A percentile compares a stretch with the other conserved stretches of the same genome.
phyloP scores from a whole-genome alignment of 2,888 invertebrate species.

The Meta bourneti region DNA sequence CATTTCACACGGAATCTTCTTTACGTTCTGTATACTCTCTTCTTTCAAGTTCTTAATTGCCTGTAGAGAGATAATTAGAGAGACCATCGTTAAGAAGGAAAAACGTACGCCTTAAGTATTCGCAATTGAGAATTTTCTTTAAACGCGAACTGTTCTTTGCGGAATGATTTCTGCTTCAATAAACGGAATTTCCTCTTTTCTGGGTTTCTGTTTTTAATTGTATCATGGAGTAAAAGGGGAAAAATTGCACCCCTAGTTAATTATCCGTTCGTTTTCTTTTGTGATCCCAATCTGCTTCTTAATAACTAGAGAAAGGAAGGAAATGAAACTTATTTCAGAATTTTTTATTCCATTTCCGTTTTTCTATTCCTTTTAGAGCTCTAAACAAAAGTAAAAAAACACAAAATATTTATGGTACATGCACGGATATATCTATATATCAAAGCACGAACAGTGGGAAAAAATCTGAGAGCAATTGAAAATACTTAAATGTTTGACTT shows the following conservation, averaged over 20 bases:
- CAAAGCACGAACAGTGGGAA: not conserved
- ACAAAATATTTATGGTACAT: not conserved
- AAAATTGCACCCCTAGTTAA: not conserved
- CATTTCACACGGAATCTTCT: slow-evolving; percentile 61
- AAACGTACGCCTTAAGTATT: slow-evolving; percentile 26
- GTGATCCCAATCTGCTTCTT: not conserved
- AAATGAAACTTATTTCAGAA: not conserved
- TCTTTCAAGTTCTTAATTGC: slow-evolving; percentile 65
- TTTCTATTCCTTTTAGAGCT: not conserved
- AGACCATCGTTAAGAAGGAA: slow-evolving; percentile 16
- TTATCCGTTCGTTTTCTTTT: not conserved
- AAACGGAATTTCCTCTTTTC: slow-evolving; percentile 30
- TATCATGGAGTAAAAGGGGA: not conserved
- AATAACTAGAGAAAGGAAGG: not conserved
- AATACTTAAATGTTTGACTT: not conserved
- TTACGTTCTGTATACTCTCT: slow-evolving; percentile 37
- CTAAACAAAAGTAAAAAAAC: not conserved
- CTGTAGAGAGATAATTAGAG: slow-evolving; percentile 62
- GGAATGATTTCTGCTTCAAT: slow-evolving; percentile 47
- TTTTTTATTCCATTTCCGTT: not conserved
- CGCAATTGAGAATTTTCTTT: slow-evolving; percentile 28
- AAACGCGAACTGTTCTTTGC: slow-evolving; percentile 5
- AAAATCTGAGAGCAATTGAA: not conserved
- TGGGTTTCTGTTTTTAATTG: slow-evolving; percentile 32
- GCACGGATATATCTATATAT: not conserved